These are phyloP conservation scores for Cetonia aurata DNA, from an alignment of 2,888 invertebrate species.

Conservation along the genomic window DNA sequence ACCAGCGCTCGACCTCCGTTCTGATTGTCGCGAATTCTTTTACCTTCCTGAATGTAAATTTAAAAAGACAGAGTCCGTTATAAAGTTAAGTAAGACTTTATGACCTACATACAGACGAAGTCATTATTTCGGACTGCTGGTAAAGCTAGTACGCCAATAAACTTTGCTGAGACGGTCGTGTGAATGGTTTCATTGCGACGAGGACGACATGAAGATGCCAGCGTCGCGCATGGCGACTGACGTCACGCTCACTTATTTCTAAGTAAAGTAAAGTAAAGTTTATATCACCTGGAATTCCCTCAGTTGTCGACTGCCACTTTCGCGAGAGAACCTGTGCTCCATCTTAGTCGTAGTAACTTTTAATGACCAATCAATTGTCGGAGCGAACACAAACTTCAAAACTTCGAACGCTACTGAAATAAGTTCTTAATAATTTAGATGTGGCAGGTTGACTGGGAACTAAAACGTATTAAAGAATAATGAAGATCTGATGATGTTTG, in stretches of 20 bases:
- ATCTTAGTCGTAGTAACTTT: constrained; percentile 20
- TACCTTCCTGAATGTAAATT: constrained; percentile 18
- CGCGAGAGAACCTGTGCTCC: neutral
- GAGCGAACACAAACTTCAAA: constrained; percentile 12
- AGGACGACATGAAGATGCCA: constrained; percentile 24
- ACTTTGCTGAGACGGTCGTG: constrained; percentile 23
- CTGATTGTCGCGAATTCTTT: constrained; percentile 6
- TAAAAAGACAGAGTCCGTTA: constrained; percentile 10
- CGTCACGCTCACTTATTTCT: constrained; percentile 33
- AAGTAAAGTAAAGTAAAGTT: constrained; percentile 10
- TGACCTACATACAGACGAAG: constrained; percentile 27
- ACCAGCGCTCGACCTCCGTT: neutral
- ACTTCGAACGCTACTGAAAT: neutral
- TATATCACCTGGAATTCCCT: constrained; percentile 22
- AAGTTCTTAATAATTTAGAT: constrained; percentile 15
- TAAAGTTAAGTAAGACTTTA: constrained; percentile 36
- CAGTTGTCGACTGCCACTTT: neutral
- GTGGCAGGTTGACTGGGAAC: neutral
- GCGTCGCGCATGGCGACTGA: constrained; percentile 14
- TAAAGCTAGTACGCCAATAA: constrained; percentile 32
- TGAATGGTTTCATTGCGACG: constrained; percentile 30
- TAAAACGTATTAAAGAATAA: neutral
- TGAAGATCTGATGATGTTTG: too few relatives aligned
- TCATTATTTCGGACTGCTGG: constrained; percentile 30
- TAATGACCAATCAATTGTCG: constrained; percentile 31